Evolutionary conservation across 2,797 vertebrate genomes (phyloP).

Genomic region (Oreochromis grahami): DNA sequence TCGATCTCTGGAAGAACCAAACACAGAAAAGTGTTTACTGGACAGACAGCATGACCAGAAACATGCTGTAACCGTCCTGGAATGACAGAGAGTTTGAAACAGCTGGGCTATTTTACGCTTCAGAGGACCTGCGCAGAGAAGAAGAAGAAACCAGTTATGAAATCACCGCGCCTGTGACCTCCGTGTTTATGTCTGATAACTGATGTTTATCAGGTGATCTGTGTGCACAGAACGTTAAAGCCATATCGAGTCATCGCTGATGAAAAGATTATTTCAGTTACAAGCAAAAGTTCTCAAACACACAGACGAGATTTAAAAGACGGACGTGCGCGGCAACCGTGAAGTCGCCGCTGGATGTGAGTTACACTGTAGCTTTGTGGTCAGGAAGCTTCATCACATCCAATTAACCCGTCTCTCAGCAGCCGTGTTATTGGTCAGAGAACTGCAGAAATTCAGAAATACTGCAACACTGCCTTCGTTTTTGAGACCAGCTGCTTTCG

Average conservation of each 20-base stretch:
- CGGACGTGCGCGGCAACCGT: too few species aligned
- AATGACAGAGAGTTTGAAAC: neutral
- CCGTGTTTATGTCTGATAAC: accelerated
- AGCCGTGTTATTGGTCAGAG: too few species aligned
- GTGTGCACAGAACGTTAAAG: too few species aligned
- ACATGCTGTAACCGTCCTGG: neutral
- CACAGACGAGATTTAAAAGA: neutral
- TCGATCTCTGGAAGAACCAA: neutral
- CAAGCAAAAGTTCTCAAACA: neutral
- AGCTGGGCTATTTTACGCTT: neutral
- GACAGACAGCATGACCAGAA: neutral
- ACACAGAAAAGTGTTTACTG: neutral
- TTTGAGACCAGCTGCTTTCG: too few species aligned
- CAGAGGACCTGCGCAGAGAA: neutral
- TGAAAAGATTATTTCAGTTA: too few species aligned
- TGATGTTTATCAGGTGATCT: neutral
- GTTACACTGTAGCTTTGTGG: too few species aligned
- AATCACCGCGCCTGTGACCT: neutral
- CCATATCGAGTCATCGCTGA: neutral
- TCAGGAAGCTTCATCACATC: too few species aligned
- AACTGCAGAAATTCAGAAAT: too few species aligned
- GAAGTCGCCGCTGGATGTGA: too few species aligned
- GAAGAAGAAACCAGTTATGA: neutral
- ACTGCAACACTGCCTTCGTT: too few species aligned
- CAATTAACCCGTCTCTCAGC: too few species aligned